Percentiles rank a stretch among this genome's conserved stretches.
Conservation (phyloP, 2,888 invertebrate species). For the Phorcus lineatus region DNA sequence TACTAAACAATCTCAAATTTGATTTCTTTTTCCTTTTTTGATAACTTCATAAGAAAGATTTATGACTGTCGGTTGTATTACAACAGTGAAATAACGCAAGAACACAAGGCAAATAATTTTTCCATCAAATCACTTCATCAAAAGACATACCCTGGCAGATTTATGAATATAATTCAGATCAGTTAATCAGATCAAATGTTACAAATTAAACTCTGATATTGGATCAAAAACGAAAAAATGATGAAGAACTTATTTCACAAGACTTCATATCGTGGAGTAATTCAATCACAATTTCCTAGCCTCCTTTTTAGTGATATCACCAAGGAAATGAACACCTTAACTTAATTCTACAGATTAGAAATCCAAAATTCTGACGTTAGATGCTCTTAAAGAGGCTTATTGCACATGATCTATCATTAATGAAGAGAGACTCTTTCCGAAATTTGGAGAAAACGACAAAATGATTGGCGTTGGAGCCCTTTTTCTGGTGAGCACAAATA, state of each 20-base stretch:
- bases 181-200: background rate
- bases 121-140: background rate
- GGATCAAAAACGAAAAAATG: background rate
- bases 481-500: background rate
- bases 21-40: too few relatives aligned
- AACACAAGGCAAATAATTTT: background rate
- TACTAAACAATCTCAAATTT: too few relatives aligned
- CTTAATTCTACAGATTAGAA: background rate
- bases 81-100: too few relatives aligned
- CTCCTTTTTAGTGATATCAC: background rate
- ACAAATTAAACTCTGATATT: background rate
- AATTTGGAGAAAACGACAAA: slow-evolving; percentile 11
- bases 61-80: too few relatives aligned
- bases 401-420: slow-evolving; percentile 10
- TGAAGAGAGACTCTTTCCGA: background rate
- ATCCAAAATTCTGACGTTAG: background rate
- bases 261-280: background rate
- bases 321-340: background rate
- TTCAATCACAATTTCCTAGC: background rate
- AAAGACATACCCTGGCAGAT: background rate
- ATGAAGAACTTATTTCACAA: background rate
- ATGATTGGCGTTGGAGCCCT: background rate
- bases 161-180: background rate
- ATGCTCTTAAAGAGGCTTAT: background rate
- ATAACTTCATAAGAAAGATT: too few relatives aligned